Conservation (phyloP, 2,888 invertebrate species). For the Cetonia aurata region DNA sequence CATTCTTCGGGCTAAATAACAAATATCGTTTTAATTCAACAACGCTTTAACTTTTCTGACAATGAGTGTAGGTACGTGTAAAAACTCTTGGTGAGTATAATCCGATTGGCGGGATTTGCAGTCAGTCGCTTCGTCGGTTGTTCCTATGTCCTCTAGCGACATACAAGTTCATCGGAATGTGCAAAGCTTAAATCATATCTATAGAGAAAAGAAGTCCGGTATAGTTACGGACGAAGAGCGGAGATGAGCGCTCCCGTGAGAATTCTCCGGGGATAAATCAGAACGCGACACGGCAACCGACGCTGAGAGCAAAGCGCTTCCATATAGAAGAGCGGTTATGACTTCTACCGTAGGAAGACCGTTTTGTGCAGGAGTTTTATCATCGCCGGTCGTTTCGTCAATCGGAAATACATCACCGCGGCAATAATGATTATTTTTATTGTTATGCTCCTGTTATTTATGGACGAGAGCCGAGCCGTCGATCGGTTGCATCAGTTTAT, state of each 20-base stretch:
- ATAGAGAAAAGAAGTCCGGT: slow-evolving; percentile 26
- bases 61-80: not conserved
- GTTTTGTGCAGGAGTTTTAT: slow-evolving; percentile 36
- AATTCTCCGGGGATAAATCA: slow-evolving; percentile 47
- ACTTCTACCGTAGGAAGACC: slow-evolving; percentile 17
- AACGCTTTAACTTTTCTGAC: no score
- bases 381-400: slow-evolving; percentile 26
- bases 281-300: slow-evolving; percentile 12
- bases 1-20: no score
- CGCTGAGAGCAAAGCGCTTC: slow-evolving; percentile 18
- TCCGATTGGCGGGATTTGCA: slow-evolving; percentile 32
- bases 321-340: slow-evolving; percentile 41
- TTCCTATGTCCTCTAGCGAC: slow-evolving; percentile 27
- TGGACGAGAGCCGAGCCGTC: slow-evolving; percentile 4
- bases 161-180: slow-evolving; percentile 49
- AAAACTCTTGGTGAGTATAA: slow-evolving; percentile 11
- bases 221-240: slow-evolving; percentile 47
- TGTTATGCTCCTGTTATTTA: slow-evolving; percentile 38
- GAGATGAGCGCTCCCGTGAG: slow-evolving; percentile 49
- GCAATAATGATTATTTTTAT: slow-evolving; percentile 42
- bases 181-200: slow-evolving; percentile 52
- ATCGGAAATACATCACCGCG: slow-evolving; percentile 40
- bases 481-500: slow-evolving; percentile 37
- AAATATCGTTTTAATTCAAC: no score
- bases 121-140: not conserved